Percentiles rank a stretch among this genome's conserved stretches.
phyloP scores from a whole-genome alignment of 2,888 invertebrate genomes.

The Ashinkailepas kermadecensis region DNA sequence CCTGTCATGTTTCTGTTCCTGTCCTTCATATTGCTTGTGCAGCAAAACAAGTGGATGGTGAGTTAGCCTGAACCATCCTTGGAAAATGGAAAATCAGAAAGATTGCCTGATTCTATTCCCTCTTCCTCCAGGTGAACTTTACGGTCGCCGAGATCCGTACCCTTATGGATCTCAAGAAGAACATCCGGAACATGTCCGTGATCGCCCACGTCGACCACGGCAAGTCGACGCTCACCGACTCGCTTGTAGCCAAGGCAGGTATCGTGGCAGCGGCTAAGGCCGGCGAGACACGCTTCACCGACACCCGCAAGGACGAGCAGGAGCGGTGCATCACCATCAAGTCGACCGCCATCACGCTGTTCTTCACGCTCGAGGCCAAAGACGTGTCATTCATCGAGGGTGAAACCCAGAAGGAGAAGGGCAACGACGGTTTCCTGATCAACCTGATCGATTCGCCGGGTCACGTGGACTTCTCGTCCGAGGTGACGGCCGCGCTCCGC shows the following conservation, averaged over 20 bases:
- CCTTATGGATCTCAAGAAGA: slow-evolving; percentile 99
- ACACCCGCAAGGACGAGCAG: slow-evolving; percentile 99
- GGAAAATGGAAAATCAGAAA: too few species aligned
- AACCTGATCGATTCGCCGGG: slow-evolving; percentile 99
- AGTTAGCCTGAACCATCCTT: too few species aligned
- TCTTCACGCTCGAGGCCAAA: slow-evolving; percentile 90
- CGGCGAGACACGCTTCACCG: slow-evolving; percentile 98
- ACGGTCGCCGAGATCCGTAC: slow-evolving; percentile 98
- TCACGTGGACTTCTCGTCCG: slow-evolving; percentile 99
- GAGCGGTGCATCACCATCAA: slow-evolving; percentile 99
- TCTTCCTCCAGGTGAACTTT: slow-evolving; percentile 84
- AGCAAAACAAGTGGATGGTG: too few species aligned
- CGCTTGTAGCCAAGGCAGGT: slow-evolving; percentile 98
- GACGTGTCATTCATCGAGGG: slow-evolving; percentile 90
- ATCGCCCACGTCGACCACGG: slow-evolving; percentile 99
- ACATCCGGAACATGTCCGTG: slow-evolving; percentile 99
- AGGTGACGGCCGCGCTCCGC: slow-evolving; percentile 98
- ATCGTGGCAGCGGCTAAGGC: slow-evolving; percentile 98
- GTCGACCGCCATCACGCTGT: slow-evolving; percentile 99
- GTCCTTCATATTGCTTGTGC: background rate
- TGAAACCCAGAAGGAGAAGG: slow-evolving; percentile 82
- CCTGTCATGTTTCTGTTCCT: slow-evolving; percentile 19
- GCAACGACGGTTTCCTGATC: slow-evolving; percentile 93
- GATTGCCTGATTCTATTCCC: background rate
- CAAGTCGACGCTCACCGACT: slow-evolving; percentile 98